phyloP scores from a whole-genome alignment of 2,797 vertebrate species.

The Malurus splendens region DNA sequence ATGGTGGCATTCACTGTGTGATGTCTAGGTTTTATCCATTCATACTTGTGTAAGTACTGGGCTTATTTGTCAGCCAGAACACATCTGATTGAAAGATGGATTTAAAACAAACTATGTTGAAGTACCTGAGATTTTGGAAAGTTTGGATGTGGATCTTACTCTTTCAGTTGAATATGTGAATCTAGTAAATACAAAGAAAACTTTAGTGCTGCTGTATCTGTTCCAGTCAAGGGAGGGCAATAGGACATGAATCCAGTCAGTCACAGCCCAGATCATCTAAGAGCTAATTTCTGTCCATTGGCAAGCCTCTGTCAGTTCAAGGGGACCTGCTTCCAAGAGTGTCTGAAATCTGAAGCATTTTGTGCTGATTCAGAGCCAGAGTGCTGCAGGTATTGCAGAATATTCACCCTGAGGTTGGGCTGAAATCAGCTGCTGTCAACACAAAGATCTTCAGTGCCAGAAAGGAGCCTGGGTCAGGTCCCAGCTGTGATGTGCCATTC shows the following conservation, averaged over 20 bases:
- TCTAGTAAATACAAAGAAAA: not conserved
- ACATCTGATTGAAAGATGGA: not conserved
- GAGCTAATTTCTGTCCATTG: not conserved
- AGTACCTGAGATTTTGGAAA: not conserved
- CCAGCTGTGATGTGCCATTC: not conserved
- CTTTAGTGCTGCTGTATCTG: not conserved
- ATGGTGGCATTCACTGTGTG: not conserved
- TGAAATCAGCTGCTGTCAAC: not conserved
- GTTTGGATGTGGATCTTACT: not conserved
- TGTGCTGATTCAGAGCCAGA: not conserved
- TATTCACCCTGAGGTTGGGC: not conserved
- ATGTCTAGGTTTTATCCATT: not conserved
- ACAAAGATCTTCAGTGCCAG: not conserved
- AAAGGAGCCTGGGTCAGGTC: not conserved
- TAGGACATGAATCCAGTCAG: not conserved
- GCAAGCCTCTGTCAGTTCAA: not conserved
- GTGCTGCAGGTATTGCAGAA: not conserved
- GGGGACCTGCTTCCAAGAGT: not conserved
- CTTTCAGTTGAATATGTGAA: not conserved
- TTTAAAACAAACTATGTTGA: not conserved
- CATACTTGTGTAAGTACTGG: not conserved
- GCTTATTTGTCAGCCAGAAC: not conserved
- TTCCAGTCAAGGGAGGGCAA: not conserved
- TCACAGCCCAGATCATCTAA: not conserved
- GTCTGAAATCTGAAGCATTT: not conserved